Percentiles rank a stretch among this genome's conserved stretches.
Evolutionary conservation across 2,113 vertebrate genomes (phyloP).

Genomic region (Lichenostomus cassidix): DNA sequence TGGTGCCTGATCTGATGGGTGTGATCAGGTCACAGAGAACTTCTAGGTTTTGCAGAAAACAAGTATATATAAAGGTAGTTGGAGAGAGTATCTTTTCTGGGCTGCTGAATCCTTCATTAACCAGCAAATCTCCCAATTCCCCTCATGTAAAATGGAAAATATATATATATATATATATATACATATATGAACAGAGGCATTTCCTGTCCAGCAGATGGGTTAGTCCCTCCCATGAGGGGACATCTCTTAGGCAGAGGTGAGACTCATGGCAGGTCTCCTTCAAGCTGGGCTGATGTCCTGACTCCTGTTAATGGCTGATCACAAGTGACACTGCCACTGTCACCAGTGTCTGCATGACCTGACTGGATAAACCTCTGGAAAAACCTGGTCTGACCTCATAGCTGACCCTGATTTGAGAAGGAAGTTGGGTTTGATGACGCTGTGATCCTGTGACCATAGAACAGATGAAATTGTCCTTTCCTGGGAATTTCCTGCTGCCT

Average conservation of each 20-base stretch:
- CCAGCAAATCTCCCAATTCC: background rate
- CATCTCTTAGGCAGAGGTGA: background rate
- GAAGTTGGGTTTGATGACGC: background rate
- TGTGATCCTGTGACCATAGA: background rate
- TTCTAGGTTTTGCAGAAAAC: background rate
- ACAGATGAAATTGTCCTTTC: background rate
- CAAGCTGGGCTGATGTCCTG: background rate
- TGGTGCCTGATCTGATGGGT: background rate
- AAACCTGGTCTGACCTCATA: background rate
- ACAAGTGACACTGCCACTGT: background rate
- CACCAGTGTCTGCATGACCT: background rate
- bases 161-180: no score
- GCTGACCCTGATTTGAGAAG: background rate
- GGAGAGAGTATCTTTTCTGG: background rate
- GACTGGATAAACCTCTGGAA: background rate
- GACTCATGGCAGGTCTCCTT: background rate
- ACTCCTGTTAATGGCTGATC: background rate
- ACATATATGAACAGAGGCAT: background rate
- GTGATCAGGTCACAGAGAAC: background rate
- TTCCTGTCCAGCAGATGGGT: background rate
- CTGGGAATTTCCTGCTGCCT: background rate
- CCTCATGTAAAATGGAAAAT: accelerated
- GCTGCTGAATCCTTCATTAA: background rate
- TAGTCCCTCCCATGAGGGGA: background rate
- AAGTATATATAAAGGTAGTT: background rate